Base-by-base conservation (phyloP, 1,140 invertebrate species). In the Goniozus legneri region DNA sequence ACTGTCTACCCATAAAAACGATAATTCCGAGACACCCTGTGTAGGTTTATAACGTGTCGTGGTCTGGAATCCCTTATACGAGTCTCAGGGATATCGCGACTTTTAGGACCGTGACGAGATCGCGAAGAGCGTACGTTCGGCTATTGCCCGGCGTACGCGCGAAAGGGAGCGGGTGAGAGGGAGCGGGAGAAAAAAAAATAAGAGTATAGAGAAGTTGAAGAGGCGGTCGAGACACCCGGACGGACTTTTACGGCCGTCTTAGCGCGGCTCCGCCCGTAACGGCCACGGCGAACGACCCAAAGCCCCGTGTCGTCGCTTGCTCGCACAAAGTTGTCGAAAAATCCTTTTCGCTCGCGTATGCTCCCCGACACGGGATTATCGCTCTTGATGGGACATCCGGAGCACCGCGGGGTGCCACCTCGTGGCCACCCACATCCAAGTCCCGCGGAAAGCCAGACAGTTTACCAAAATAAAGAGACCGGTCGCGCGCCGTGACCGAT, bases 181-280 rank as follows among this genome's bases (percentile, higher is more conserved):
- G n/a, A n/a, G n/a, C n/a, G n/a, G n/a, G n/a, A n/a, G n/a, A n/a
- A n/a, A n/a, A n/a, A n/a, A n/a, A n/a, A n/a, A n/a, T n/a, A n/a
- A n/a, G n/a, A n/a, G n/a, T n/a, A n/a, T n/a, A n/a, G n/a, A n/a
- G n/a, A n/a, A n/a, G n/a, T n/a, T n/a, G n/a, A n/a, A n/a, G n/a
- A n/a, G n/a, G n/a, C n/a, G n/a, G n/a, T 55, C 56, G 60, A 64
- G 55, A 67, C 43, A 52, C 56, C 47, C 49, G 48, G 50, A 52
- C 60, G 61, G 50, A 64, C 48, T 68, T 71, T 72, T 69, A 71
- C 49, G 56, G 50, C 57, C 42, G 47, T 47, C 54, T 59, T 54
- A 54, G 51, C 45, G 36, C 51, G n/a, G n/a, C n/a, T n/a, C n/a
- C n/a, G 56, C 43, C 49, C 44, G 55, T 66, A 64, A 64, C 65